Evolutionary conservation across 2,888 invertebrate species (phyloP).

Genomic region (Mimachlamys varia): DNA sequence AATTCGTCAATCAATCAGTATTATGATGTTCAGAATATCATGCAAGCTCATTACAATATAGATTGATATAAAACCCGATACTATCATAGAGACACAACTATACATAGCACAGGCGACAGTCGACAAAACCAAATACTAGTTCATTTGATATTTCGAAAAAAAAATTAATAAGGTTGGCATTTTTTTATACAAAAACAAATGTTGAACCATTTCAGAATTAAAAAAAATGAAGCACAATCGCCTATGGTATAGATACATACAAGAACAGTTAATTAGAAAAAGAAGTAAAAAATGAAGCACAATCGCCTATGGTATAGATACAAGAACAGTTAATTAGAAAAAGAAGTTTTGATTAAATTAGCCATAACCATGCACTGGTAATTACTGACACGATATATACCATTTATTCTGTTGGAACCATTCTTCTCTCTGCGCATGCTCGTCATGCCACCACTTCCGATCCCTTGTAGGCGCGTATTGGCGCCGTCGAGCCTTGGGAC

Average conservation of each 20-base stretch:
- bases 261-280: too few species aligned
- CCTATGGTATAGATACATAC: too few species aligned
- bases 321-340: too few species aligned
- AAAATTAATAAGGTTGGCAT: too few species aligned
- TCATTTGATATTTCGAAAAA: too few species aligned
- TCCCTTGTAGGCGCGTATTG: slow-evolving; percentile 42
- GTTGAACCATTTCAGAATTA: too few species aligned
- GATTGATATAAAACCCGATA: neutral
- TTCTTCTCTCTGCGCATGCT: neutral
- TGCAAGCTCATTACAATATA: neutral
- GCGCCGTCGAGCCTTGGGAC: slow-evolving; percentile 24
- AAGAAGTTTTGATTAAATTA: neutral
- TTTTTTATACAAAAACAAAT: too few species aligned
- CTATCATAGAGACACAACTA: neutral
- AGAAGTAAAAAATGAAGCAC: too few species aligned
- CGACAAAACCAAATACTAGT: neutral
- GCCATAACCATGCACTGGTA: neutral
- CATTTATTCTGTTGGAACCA: neutral
- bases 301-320: too few species aligned
- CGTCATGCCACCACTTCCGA: neutral
- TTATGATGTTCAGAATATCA: too few species aligned
- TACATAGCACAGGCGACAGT: neutral
- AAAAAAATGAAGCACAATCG: too few species aligned
- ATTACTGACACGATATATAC: neutral
- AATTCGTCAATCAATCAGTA: too few species aligned